Evolutionary conservation across 2,797 vertebrate genomes (phyloP).

Genomic region (Cetoscarus ocellatus): DNA sequence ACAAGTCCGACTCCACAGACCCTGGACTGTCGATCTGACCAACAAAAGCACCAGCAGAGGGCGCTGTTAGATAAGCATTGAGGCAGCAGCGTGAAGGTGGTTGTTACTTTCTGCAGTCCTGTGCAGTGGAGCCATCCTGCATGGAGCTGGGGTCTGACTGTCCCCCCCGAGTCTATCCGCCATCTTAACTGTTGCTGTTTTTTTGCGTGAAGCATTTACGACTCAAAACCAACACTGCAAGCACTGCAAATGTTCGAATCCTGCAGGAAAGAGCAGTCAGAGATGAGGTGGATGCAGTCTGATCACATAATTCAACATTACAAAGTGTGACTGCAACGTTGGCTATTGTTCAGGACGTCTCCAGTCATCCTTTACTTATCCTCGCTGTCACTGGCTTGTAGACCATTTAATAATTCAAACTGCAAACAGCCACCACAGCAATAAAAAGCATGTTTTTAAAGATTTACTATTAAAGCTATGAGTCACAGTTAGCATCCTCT

Average conservation of each 20-base stretch:
- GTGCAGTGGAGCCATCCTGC: conserved; percentile 38
- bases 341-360: background rate
- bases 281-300: background rate
- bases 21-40: background rate
- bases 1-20: background rate
- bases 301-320: background rate
- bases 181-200: conserved; percentile 75
- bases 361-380: background rate
- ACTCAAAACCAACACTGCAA: conserved; percentile 17
- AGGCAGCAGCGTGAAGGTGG: conserved; percentile 30
- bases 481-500: no score
- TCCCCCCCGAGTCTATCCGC: conserved; percentile 44
- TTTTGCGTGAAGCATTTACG: conserved; percentile 25
- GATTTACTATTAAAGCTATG: no score
- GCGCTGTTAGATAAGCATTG: conserved; percentile 66
- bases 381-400: no score
- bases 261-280: background rate
- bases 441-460: no score
- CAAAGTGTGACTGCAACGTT: background rate
- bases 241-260: background rate
- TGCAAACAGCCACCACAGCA: no score
- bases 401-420: no score
- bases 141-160: conserved; percentile 41
- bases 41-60: conserved; percentile 71
- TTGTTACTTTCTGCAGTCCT: conserved; percentile 19